phyloP scores from a whole-genome alignment of 2,797 vertebrate genomes.

The Pangasius larnaudii region DNA sequence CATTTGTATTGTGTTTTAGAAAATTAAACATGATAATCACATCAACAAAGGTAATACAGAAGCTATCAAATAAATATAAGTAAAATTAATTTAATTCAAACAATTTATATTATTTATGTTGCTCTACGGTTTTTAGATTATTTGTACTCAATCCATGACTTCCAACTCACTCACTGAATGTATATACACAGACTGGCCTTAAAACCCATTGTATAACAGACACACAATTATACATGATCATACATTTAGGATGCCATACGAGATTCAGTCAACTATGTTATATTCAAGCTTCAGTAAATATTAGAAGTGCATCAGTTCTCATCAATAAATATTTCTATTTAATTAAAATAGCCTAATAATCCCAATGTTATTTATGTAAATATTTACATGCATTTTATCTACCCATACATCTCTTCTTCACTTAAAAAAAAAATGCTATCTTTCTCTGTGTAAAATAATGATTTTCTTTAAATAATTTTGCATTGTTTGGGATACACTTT shows the following conservation, averaged over 20 bases:
- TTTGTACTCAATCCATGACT: slow-evolving; percentile 8
- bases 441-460: slow-evolving; percentile 64
- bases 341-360: slow-evolving; percentile 40
- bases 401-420: slow-evolving; percentile 22
- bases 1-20: slow-evolving; percentile 1
- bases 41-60: slow-evolving; percentile 22
- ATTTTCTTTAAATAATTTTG: slow-evolving; percentile 6
- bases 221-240: slow-evolving; percentile 8
- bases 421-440: slow-evolving; percentile 63
- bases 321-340: slow-evolving; percentile 12
- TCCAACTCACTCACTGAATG: slow-evolving; percentile 16
- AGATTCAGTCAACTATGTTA: slow-evolving; percentile 25
- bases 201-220: slow-evolving; percentile 8
- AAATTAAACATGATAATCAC: not conserved
- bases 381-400: slow-evolving; percentile 47
- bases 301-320: slow-evolving; percentile 1
- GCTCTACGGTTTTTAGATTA: not conserved
- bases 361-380: slow-evolving; percentile 16
- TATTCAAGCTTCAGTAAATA: slow-evolving; percentile 36
- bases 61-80: slow-evolving; percentile 25
- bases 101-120: slow-evolving; percentile 14
- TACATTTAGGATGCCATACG: slow-evolving; percentile 18
- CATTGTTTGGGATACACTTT: slow-evolving; percentile 41
- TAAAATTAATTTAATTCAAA: not conserved
- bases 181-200: slow-evolving; percentile 9